Conservation (phyloP, 2,113 vertebrate species). For the Cercopithecus mona region DNA sequence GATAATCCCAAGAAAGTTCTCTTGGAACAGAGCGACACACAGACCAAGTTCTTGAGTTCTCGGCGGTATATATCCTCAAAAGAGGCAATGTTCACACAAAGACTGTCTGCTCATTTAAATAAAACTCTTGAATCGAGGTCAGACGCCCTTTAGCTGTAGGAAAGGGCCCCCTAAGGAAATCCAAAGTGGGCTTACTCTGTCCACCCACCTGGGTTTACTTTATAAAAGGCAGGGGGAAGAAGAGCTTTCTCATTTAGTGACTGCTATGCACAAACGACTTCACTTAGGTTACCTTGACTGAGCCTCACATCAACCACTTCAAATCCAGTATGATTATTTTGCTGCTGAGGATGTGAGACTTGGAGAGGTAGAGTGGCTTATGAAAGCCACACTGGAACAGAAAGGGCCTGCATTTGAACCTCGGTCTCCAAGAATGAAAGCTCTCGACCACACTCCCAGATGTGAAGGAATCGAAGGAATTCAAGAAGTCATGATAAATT, state of each 20-base stretch:
- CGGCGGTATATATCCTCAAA: background rate
- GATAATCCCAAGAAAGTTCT: conserved; percentile 3
- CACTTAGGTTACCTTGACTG: background rate
- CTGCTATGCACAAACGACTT: background rate
- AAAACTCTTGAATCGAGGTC: background rate
- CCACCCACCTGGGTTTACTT: too few relatives aligned
- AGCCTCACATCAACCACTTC: background rate
- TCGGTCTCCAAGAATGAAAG: background rate
- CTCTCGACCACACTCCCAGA: background rate
- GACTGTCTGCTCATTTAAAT: background rate
- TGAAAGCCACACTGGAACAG: too few relatives aligned
- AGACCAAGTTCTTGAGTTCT: background rate
- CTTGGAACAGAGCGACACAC: background rate
- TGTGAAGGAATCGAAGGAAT: background rate
- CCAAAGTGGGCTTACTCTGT: background rate
- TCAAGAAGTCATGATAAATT: background rate
- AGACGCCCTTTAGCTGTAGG: background rate
- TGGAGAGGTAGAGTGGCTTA: background rate
- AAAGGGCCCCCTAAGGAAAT: background rate
- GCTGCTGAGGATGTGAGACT: background rate
- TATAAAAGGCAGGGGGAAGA: background rate
- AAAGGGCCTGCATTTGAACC: background rate
- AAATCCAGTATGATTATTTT: background rate
- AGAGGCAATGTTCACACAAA: background rate
- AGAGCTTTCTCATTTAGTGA: background rate